Conservation (phyloP, 2,888 invertebrate species). For the Hydriomena furcata region DNA sequence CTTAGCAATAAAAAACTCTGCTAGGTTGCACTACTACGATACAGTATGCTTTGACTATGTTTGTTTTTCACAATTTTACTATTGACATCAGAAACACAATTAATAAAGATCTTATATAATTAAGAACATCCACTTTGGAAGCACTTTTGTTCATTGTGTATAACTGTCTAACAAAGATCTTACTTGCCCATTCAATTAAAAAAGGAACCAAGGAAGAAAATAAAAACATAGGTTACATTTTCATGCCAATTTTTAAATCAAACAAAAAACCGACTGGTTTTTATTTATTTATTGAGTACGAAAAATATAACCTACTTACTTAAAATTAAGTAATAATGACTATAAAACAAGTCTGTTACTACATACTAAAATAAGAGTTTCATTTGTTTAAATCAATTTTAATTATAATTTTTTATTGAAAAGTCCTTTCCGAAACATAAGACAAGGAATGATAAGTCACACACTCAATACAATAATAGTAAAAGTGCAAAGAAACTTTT, state of each 20-base stretch:
- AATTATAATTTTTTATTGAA: slow-evolving; percentile 3
- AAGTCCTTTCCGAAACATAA: slow-evolving; percentile 3
- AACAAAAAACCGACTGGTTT: slow-evolving; percentile 34
- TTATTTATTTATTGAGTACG: slow-evolving; percentile 69
- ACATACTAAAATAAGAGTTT: slow-evolving; percentile 40
- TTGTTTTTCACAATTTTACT: no score
- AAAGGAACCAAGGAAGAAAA: no score
- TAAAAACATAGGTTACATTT: no score
- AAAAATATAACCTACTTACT: slow-evolving; percentile 76
- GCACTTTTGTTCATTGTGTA: no score
- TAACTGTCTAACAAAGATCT: no score
- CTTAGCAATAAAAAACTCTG: no score
- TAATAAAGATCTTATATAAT: no score
- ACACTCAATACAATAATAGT: slow-evolving; percentile 8
- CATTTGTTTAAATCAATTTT: slow-evolving; percentile 11
- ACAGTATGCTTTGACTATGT: no score
- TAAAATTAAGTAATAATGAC: slow-evolving; percentile 65
- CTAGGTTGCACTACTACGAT: no score
- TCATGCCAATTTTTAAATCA: slow-evolving; percentile 14
- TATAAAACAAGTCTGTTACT: slow-evolving; percentile 48
- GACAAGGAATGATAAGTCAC: slow-evolving; percentile 17
- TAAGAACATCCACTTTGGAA: no score
- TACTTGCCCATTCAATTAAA: no score
- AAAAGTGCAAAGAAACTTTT: slow-evolving; percentile 1
- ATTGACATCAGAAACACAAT: no score